Evolutionary conservation across 37 sponge, comb jelly and placozoan species (phyloP), one percentile per base, ranked within the genome.

Genomic region (Mnemiopsis leidyi): DNA sequence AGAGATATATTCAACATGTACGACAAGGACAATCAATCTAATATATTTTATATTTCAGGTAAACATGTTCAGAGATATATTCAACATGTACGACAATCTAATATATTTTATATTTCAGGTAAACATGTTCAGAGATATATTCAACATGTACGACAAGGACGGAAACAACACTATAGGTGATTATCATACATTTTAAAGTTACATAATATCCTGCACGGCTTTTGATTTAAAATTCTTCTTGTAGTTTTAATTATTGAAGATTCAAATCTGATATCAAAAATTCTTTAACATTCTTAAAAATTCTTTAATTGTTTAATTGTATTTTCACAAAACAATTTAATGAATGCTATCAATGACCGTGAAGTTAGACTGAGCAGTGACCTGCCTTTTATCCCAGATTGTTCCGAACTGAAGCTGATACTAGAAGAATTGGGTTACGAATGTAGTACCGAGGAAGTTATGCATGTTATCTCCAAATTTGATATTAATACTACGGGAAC

Each of bases 41-140:
- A n/a, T n/a, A n/a, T n/a, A n/a, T n/a, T n/a, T n/a, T n/a, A n/a
- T 48, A 48, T 48, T 48, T 48, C 82, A 79, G 82, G 29, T 79
- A 9, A 79, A 79, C 82, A 79, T 79, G 82, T 79, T 34, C 36
- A 30, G 82, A 29, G 82, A 79, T 23, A 34, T 79, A 3, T 79
- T 79, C 36, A 79, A 79, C 82, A 79, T 79, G 82, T 79, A 34
- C 36, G 82, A 79, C 82, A 79, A 79, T n/a, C n/a, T n/a, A n/a
- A n/a, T n/a, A n/a, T n/a, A n/a, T n/a, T n/a, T n/a, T n/a, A n/a
- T 48, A 48, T 48, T 48, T 48, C 82, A 79, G 82, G 29, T 79
- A 9, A 79, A 79, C 82, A 79, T 79, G 82, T 79, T 34, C 36
- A 30, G 82, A 29, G 82, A 79, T 23, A 34, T 79, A 3, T 79